Conservation (phyloP, 2,888 invertebrate species). For the Drosophila nigritarsus region DNA sequence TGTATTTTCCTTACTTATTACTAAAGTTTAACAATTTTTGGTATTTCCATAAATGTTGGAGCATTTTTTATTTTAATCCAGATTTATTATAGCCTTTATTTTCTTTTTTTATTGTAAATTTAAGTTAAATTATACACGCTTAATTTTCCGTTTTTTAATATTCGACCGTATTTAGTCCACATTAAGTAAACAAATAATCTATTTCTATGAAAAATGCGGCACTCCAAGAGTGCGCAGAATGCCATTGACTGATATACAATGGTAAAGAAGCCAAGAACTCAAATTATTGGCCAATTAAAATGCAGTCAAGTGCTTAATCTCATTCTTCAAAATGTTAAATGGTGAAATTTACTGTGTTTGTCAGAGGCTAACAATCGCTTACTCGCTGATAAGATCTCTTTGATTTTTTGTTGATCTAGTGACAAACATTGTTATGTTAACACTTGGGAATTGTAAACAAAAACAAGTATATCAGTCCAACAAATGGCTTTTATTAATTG, state of each 20-base stretch:
- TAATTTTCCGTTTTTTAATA: background rate
- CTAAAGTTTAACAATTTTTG: background rate
- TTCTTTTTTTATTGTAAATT: too few species aligned
- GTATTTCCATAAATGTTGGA: background rate
- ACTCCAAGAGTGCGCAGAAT: background rate
- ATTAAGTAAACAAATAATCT: background rate
- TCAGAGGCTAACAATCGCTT: conserved; percentile 18
- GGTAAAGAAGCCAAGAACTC: conserved; percentile 15
- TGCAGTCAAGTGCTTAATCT: conserved; percentile 17
- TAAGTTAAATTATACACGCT: too few species aligned
- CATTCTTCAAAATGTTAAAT: conserved; percentile 6
- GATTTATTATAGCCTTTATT: background rate
- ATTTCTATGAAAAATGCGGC: background rate
- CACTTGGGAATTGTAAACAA: conserved; percentile 24
- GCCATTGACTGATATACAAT: conserved; percentile 6
- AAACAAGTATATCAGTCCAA: conserved; percentile 26
- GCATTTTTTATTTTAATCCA: background rate
- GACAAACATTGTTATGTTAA: conserved; percentile 5
- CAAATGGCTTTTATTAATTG: background rate
- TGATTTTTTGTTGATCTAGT: conserved; percentile 20
- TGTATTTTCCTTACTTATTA: background rate
- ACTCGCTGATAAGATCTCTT: background rate
- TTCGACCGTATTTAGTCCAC: background rate
- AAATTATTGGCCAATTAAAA: conserved; percentile 14
- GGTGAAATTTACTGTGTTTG: conserved; percentile 11